phyloP scores from a whole-genome alignment of 2,113 vertebrate genomes.

The Bolborhynchus lineola region DNA sequence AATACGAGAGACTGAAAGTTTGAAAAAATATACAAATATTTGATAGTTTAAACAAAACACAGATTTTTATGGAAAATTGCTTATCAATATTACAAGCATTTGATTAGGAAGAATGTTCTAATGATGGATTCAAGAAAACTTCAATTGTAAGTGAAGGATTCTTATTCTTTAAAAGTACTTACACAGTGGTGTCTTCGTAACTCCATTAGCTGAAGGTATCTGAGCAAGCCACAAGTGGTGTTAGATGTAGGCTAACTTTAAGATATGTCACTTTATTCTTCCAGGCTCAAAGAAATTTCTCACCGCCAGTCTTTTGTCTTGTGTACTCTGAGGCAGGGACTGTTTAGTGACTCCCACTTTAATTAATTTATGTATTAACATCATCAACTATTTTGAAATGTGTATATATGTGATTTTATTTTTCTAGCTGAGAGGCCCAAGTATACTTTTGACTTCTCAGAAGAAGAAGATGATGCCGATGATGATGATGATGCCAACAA shows the following conservation, averaged over 20 bases:
- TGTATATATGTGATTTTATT: neutral
- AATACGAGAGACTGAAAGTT: neutral
- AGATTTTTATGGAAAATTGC: neutral
- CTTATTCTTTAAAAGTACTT: neutral
- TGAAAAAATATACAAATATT: neutral
- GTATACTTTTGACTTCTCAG: slow-evolving; percentile 98
- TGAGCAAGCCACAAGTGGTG: neutral
- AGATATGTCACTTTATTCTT: neutral
- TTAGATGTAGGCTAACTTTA: neutral
- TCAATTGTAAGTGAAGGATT: neutral
- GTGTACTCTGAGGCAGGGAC: neutral
- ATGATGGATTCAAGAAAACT: neutral
- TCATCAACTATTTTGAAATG: neutral
- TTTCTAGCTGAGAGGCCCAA: slow-evolving; percentile 91
- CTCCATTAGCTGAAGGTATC: neutral
- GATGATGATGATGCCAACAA: slow-evolving; percentile 76
- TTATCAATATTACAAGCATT: neutral
- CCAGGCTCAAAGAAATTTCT: neutral
- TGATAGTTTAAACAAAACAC: neutral
- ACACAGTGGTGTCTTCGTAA: neutral
- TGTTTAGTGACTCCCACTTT: neutral
- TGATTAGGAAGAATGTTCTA: neutral
- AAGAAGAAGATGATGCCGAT: slow-evolving; percentile 89
- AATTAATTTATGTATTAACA: neutral
- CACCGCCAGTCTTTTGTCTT: neutral